A percentile compares a stretch with the other conserved stretches of the same genome.
Conservation (phyloP, 2,113 vertebrate genomes). For the Pholis gunnellus region DNA sequence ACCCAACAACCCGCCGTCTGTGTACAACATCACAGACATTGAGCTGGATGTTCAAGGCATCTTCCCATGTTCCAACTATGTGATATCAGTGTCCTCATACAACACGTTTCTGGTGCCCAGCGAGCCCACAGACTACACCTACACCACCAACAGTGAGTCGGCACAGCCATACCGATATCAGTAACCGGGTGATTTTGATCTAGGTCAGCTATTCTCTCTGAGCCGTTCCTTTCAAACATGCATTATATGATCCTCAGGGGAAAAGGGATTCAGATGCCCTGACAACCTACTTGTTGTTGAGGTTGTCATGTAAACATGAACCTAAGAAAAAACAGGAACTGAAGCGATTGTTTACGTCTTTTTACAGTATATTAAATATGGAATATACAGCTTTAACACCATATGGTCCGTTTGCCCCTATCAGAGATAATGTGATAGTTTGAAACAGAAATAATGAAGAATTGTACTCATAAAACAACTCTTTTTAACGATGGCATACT, state of each 20-base stretch:
- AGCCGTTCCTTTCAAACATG: slow-evolving; percentile 67
- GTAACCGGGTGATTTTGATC: slow-evolving; percentile 67
- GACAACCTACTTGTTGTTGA: slow-evolving; percentile 48
- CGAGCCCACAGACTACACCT: slow-evolving; percentile 71
- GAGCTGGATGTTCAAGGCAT: slow-evolving; percentile 65
- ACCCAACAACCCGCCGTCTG: not conserved
- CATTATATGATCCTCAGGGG: slow-evolving; percentile 67
- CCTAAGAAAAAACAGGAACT: slow-evolving; percentile 19
- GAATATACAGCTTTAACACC: not conserved
- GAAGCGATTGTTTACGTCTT: not conserved
- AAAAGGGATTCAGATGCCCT: slow-evolving; percentile 38
- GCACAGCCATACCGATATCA: slow-evolving; percentile 54
- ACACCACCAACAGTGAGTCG: slow-evolving; percentile 84
- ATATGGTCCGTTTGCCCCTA: not conserved
- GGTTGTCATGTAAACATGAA: slow-evolving; percentile 35
- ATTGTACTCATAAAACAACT: not conserved
- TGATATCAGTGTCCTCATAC: slow-evolving; percentile 79
- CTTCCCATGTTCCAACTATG: slow-evolving; percentile 79
- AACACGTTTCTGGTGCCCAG: slow-evolving; percentile 79
- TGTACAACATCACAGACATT: slow-evolving; percentile 55
- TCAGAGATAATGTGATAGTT: not conserved
- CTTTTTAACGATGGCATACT: not conserved
- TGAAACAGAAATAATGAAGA: not conserved
- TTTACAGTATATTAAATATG: not conserved
- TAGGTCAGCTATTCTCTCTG: slow-evolving; percentile 72